Evolutionary conservation across 1,140 invertebrate species (phyloP), one percentile per base, ranked within the genome.

Genomic region (Meloidogyne exigua): DNA sequence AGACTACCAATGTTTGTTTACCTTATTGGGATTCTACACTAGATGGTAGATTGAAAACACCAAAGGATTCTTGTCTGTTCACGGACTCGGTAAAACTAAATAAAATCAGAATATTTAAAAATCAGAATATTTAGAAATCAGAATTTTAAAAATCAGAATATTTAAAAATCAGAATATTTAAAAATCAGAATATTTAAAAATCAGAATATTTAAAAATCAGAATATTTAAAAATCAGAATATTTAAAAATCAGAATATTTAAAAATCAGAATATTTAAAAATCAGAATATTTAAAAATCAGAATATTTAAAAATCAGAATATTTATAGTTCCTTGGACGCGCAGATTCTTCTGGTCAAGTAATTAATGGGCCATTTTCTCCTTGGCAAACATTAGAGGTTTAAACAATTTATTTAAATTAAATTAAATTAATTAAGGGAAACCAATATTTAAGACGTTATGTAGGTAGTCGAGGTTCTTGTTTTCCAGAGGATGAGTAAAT

Each of bases 21-120:
- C 68, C 68, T 18, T 71, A 71, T 42, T 71, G 36, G 68, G 68
- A 71, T 44, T 71, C 68, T 10, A 57, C 68, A 71, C 21, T 71
- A 13, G 68, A 71, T 18, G 36, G 36, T 5, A 25, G 36, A 21
- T 62, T 71, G 32, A 15, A 15, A 1, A 44, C 13, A 18, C 36
- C 68, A 18, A 62, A 57, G 7, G 18, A n/a, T 70, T 71, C 25
- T 13, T 28, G 15, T 21, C 49, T 44, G 1, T 28, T 28, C 18
- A 28, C 25, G 7, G 23, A n/a, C 21, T 28, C 36, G 15, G 23
- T 71, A 57, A n/a, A n/a, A n/a, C n/a, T n/a, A n/a, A 42, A 18
- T 42, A 32, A 32, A 49, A 39, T 39, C 36, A 39, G 36, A 39
- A 39, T 39, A 67, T 67, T 67, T 18, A 15, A 18, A 70, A 70